These are phyloP conservation scores for Aphis gossypii DNA, from an alignment of 1,140 invertebrate genomes.

Conservation along the genomic window DNA sequence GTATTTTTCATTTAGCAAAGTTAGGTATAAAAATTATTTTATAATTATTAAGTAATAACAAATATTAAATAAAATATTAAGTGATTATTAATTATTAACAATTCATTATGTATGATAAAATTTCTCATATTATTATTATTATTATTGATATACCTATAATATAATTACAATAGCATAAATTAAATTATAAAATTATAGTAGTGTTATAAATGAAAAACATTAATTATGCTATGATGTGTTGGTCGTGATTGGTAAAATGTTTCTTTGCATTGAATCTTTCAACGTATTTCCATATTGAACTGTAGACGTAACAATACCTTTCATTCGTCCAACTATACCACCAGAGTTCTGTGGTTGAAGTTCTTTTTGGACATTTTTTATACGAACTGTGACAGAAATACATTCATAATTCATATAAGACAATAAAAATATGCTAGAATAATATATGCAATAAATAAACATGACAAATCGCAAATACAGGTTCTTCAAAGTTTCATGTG, in stretches of 20 bases:
- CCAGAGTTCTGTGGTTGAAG: background rate
- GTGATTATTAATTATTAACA: background rate
- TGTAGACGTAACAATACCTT: background rate
- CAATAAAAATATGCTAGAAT: background rate
- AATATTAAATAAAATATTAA: too few relatives aligned
- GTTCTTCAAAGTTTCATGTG: background rate
- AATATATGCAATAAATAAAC: too few relatives aligned
- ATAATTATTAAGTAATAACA: background rate
- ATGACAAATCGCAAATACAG: background rate
- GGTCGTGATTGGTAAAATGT: background rate
- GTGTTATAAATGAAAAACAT: background rate
- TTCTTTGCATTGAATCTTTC: conserved; percentile 35
- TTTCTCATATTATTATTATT: background rate
- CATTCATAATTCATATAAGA: background rate
- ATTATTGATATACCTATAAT: background rate
- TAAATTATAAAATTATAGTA: background rate
- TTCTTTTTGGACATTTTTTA: background rate
- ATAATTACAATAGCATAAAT: background rate
- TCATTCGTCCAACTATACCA: conserved; percentile 28
- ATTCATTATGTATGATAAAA: background rate
- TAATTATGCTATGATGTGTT: background rate
- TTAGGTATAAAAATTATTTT: too few relatives aligned
- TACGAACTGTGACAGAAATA: conserved; percentile 3
- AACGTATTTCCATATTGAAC: conserved; percentile 23
- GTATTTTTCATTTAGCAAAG: background rate